Evolutionary conservation across 1,140 invertebrate species (phyloP), one percentile per base, ranked within the genome.

Genomic region (Ruditapes philippinarum): DNA sequence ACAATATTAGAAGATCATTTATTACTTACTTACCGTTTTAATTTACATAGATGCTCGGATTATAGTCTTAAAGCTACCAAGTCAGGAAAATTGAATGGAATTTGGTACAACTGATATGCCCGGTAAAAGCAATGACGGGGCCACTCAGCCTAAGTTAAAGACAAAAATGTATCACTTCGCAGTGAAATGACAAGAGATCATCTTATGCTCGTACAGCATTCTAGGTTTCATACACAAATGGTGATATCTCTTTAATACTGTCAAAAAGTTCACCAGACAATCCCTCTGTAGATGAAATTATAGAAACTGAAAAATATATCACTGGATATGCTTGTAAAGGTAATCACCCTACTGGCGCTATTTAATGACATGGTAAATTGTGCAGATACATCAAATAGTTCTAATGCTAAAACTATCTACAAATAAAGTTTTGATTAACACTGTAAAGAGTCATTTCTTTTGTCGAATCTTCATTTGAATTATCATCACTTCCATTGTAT

Each of bases 191-290:
- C 25, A 45, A 60, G 90, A 45, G 90, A 90, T 62, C 83, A 90
- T 73, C 88, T 83, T 62, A 40, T 73, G 19, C 40, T 91, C 25
- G 70, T 79, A 11, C 80, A 91, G 73, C 90, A 87, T 73, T 88
- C 78, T 33, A 36, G 42, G 33, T 85, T 54, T 49, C 85, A 89
- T 36, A 90, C 86, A 3, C 86, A 89, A 86, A 92, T 92, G 88
- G 87, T 25, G 89, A 92, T 57, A 82, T 92, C 38, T 85, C 78
- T 33, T 17, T 92, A 3, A 92, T 92, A 42, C 65, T 92, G 89
- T 87, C 19, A 91, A 80, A 73, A 81, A 83, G 11, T 89, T 89
- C n/a, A 82, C 89, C 28, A 19, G 89, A 89, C 22, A 92, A 80
- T 83, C 86, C 87, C 12, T 89, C 91, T n/a, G 89, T 90, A 42